Conservation (phyloP, 2,113 vertebrate genomes). For the Anarhynchus alexandrinus region DNA sequence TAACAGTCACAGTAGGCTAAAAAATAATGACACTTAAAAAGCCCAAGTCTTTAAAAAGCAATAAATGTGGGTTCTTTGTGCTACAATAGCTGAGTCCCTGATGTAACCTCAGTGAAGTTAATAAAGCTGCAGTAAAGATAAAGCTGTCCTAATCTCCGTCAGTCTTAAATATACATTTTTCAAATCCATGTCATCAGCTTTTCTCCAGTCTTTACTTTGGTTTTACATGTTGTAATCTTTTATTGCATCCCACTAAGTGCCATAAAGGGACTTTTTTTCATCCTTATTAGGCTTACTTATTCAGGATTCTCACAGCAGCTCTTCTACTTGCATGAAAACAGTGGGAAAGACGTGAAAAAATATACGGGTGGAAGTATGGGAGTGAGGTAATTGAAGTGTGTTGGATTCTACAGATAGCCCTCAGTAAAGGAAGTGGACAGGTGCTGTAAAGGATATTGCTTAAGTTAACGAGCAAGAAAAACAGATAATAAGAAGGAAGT, state of each 20-base stretch:
- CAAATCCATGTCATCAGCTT: background rate
- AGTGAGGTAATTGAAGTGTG: background rate
- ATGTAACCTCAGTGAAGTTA: background rate
- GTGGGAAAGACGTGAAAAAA: background rate
- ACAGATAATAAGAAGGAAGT: background rate
- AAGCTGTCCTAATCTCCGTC: background rate
- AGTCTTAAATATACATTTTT: background rate
- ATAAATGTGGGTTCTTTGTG: background rate
- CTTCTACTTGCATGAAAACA: background rate
- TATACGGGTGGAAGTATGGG: background rate
- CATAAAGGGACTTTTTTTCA: background rate
- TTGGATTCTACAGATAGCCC: no score
- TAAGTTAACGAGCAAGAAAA: no score
- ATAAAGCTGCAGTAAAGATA: background rate
- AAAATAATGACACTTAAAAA: background rate
- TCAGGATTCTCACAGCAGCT: background rate
- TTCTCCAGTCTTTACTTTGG: background rate
- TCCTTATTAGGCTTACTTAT: background rate
- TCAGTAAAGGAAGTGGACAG: no score
- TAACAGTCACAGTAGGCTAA: background rate
- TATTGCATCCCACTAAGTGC: background rate
- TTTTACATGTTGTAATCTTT: background rate
- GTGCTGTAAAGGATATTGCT: no score
- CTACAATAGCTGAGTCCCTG: background rate
- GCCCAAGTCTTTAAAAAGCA: background rate